Evolutionary conservation across 2,113 vertebrate genomes (phyloP), one percentile per base, ranked within the genome.

Genomic region (Misgurnus mizolepis): DNA sequence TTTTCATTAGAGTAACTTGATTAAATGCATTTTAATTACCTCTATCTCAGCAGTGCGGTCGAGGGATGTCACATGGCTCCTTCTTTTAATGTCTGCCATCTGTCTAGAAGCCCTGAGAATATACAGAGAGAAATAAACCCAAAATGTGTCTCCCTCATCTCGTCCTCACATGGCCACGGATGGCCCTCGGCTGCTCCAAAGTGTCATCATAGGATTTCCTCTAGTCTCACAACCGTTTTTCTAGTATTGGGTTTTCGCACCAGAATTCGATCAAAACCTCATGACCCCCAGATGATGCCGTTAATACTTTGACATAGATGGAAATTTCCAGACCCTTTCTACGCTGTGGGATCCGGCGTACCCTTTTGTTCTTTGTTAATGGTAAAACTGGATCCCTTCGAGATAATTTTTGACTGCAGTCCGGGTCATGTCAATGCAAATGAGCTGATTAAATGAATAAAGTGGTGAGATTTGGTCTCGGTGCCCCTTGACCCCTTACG

Each of bases 11-110:
- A 83, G 43, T 77, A 86, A 83, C 78, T 76, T 77, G 81, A 88
- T 89, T 82, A 85, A 83, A 87, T 87, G 76, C 79, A 82, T 83
- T 86, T 88, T 88, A 89, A 89, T 88, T 85, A 88, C 82, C 41
- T 80, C 53, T 65, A 65, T 83, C 78, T 79, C 85, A 83, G 83
- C 78, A 65, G 83, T 83, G 80, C 80, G 83, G 80, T 86, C 86
- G 73, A 83, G 83, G 78, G 82, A 84, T 84, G 82, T 87, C 82
- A 87, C 82, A 85, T 85, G 80, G 68, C 74, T 82, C 83, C 76
- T 84, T 73, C 67, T 79, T 87, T 80, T 86, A 87, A 88, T 88
- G 83, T 80, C 80, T 80, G 69, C 89, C 88, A 90, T 91, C 90
- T 90, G 90, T 86, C 75, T 79, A 49, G 64, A 18, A 41, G 69